phyloP scores from a whole-genome alignment of 2,113 vertebrate genomes.

The Dromiciops gliroides region DNA sequence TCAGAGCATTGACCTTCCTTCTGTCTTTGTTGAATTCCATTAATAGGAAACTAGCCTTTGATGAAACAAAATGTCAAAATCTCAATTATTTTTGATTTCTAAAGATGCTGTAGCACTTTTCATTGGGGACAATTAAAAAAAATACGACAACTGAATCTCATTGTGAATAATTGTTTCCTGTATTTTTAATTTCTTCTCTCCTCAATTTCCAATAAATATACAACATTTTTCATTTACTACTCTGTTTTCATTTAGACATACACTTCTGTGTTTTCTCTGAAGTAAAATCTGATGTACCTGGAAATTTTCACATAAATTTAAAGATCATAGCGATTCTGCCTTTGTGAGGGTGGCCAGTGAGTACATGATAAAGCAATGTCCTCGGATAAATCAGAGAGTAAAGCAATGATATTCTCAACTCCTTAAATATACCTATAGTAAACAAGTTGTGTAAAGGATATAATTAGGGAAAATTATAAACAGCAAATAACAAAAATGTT shows the following conservation, averaged over 20 bases:
- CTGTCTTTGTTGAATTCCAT: background rate
- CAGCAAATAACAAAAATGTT: too few species aligned
- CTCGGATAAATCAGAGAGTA: too few species aligned
- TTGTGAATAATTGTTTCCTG: background rate
- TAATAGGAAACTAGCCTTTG: background rate
- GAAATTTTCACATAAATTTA: too few species aligned
- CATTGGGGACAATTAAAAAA: conserved; percentile 6
- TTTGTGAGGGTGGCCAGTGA: too few species aligned
- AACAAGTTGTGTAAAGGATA: too few species aligned
- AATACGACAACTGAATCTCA: background rate
- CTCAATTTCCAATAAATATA: fast-evolving
- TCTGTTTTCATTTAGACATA: background rate
- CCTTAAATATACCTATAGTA: too few species aligned
- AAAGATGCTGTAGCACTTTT: background rate
- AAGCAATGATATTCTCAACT: too few species aligned
- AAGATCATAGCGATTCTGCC: too few species aligned
- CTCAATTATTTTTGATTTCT: conserved; percentile 6
- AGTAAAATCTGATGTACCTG: too few species aligned
- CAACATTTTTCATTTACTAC: background rate
- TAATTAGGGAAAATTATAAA: too few species aligned
- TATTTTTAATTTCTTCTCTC: background rate
- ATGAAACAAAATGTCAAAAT: background rate
- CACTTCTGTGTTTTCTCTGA: background rate
- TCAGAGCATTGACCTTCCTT: background rate
- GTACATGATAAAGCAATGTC: too few species aligned